Evolutionary conservation across 2,113 vertebrate species (phyloP).

Genomic region (Sinocyclocheilus rhinocerous): DNA sequence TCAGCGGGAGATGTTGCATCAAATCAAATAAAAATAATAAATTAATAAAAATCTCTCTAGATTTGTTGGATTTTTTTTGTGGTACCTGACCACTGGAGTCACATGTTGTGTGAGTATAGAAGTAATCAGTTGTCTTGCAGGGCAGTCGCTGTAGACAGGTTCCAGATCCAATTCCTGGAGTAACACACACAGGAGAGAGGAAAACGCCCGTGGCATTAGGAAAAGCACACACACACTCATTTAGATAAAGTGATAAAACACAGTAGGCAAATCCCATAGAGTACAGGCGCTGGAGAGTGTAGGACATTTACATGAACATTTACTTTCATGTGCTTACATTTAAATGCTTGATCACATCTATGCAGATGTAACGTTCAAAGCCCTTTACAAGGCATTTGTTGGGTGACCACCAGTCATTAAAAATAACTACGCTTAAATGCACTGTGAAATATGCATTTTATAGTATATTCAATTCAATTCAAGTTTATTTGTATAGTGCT

Average conservation of each 20-base stretch:
- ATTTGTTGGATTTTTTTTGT: background rate
- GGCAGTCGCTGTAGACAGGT: slow-evolving; percentile 81
- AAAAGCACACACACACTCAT: slow-evolving; percentile 50
- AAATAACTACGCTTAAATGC: background rate
- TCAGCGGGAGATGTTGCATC: background rate
- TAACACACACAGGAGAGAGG: slow-evolving; percentile 23
- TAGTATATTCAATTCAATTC: background rate
- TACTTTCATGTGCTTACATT: slow-evolving; percentile 24
- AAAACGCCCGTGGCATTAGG: slow-evolving; percentile 37
- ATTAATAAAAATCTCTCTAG: background rate
- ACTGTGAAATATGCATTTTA: background rate
- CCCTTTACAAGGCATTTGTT: background rate
- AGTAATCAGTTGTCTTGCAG: slow-evolving; percentile 89
- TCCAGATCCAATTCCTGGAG: slow-evolving; percentile 79
- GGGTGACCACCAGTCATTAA: background rate
- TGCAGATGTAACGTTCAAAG: slow-evolving; percentile 27
- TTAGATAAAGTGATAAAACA: slow-evolving; percentile 63
- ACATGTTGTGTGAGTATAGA: slow-evolving; percentile 91
- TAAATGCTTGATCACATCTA: slow-evolving; percentile 46
- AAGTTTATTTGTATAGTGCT: too few relatives aligned
- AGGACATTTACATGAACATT: slow-evolving; percentile 52
- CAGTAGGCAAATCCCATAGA: slow-evolving; percentile 4
- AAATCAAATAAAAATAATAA: background rate
- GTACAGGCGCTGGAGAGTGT: background rate
- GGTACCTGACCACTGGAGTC: slow-evolving; percentile 83